Evolutionary conservation across 2,797 vertebrate genomes (phyloP).

Genomic region (Poliocrania exsul): DNA sequence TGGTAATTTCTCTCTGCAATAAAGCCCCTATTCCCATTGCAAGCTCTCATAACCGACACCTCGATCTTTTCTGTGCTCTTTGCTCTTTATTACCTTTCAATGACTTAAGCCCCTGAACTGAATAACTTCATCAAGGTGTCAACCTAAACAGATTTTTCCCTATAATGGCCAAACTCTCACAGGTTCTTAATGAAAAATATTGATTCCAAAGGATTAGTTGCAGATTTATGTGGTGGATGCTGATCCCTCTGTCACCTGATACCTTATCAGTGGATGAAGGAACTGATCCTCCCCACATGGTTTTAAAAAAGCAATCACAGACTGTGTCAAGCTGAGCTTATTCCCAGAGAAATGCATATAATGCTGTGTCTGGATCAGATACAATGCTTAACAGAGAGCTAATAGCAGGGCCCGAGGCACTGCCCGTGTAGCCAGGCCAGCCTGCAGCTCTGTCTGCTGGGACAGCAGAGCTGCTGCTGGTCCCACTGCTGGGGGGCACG

Average conservation of each 20-base stretch:
- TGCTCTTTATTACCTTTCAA: conserved; percentile 84
- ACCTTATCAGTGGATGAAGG: conserved; percentile 77
- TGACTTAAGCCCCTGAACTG: conserved; percentile 81
- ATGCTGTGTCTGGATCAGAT: conserved; percentile 55
- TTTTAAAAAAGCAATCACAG: conserved; percentile 76
- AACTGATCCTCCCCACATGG: conserved; percentile 63
- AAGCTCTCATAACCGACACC: conserved; percentile 68
- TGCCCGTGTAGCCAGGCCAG: background rate
- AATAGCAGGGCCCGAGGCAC: accelerated
- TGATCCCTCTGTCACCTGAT: conserved; percentile 83
- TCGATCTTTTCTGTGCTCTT: conserved; percentile 66
- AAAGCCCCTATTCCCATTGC: conserved; percentile 48
- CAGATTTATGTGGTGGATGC: conserved; percentile 84
- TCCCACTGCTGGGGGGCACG: accelerated
- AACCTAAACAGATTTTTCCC: conserved; percentile 86
- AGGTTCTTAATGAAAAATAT: conserved; percentile 90
- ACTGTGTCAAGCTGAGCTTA: conserved; percentile 68
- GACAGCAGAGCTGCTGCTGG: background rate
- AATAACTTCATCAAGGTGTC: conserved; percentile 88
- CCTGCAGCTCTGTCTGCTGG: background rate
- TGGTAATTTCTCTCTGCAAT: conserved; percentile 64
- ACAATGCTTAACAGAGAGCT: conserved; percentile 12
- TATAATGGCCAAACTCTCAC: conserved; percentile 81
- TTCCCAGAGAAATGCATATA: conserved; percentile 73
- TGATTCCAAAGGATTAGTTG: conserved; percentile 84